Conservation (phyloP, 1,140 invertebrate genomes). For the Coelopa frigida region DNA sequence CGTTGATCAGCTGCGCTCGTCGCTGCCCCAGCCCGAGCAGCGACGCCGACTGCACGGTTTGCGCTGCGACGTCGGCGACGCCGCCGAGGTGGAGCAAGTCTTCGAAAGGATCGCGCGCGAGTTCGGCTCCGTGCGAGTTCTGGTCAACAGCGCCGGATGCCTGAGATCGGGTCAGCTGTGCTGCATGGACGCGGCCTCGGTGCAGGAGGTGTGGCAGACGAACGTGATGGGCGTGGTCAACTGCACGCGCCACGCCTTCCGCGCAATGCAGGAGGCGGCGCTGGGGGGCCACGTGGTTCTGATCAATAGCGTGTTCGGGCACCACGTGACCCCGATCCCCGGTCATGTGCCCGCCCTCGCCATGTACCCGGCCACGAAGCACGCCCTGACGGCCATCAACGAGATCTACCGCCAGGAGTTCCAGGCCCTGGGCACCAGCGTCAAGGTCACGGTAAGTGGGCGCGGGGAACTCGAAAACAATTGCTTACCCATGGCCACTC, state of each 20-base stretch:
- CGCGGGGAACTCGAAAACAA: conserved; percentile 1
- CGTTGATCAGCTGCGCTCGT: conserved; percentile 47
- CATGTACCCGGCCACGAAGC: conserved; percentile 63
- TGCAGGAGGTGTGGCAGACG: conserved; percentile 55
- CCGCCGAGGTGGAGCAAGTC: conserved; percentile 56
- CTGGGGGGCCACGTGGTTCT: conserved; percentile 63
- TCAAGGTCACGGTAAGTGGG: conserved; percentile 45
- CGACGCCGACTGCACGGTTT: conserved; percentile 46
- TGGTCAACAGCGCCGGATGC: conserved; percentile 67
- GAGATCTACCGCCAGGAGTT: conserved; percentile 47
- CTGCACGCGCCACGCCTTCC: conserved; percentile 56
- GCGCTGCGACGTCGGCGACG: conserved; percentile 59
- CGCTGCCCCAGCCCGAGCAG: conserved; percentile 11
- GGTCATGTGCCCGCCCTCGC: conserved; percentile 24
- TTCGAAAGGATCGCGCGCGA: conserved; percentile 57
- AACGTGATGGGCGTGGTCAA: conserved; percentile 59
- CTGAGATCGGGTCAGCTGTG: conserved; percentile 49
- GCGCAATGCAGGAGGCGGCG: conserved; percentile 52
- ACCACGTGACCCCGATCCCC: conserved; percentile 27
- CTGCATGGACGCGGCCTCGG: conserved; percentile 38
- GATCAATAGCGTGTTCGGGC: conserved; percentile 54
- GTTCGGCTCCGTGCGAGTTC: conserved; percentile 58
- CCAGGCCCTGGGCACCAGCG: conserved; percentile 12
- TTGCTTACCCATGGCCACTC: not conserved
- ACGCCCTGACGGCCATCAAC: conserved; percentile 60